Base-by-base conservation (phyloP, 2,888 invertebrate species). In the Agonopterix subpropinquella region DNA sequence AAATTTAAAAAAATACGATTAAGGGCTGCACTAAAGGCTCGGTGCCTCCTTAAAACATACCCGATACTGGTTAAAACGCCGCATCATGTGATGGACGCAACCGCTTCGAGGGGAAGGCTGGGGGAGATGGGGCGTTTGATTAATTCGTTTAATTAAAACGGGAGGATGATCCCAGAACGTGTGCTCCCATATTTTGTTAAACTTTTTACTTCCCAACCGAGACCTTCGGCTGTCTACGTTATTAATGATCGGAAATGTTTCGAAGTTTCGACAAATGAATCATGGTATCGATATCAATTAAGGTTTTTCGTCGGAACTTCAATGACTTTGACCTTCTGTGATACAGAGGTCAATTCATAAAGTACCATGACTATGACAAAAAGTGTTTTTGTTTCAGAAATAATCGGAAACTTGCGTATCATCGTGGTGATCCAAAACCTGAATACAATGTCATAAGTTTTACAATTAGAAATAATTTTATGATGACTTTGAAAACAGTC, bases 71-170 rank as follows among this genome's bases (percentile, higher is more conserved):
- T 43, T 4, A 44, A 52, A 52, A 11, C 42, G 52, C 49, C 15
- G 35, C 46, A 45, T 52, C 49, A 52, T 43, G 45, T 47, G 47
- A 47, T 50, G 47, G 50, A 50, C 47, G 47, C 28, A 9, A 28
- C 47, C 47, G 47, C 42, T 39, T 9, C 44, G 39, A 55, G 41
- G 41, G 53, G 28, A 35, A 44, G 28, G 5, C 46, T 8, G 43
- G 45, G 41, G 51, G 51, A 52, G 54, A 49, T 44, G 53, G 51
- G 53, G 51, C 56, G 57, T 60, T 61, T 73, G 74, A 73, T 73
- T 71, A 71, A 74, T 73, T 64, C 62, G 67, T 73, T 74, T 73
- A 71, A 74, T 74, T 72, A 73, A 73, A 70, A 63, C 58, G 50
- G 50, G 48, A 28, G 28, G 28, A 28, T 28, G 7, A 28, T 28